These are phyloP conservation scores for Dichetophora obliterata DNA, from an alignment of 2,888 invertebrate genomes.

Conservation along the genomic window DNA sequence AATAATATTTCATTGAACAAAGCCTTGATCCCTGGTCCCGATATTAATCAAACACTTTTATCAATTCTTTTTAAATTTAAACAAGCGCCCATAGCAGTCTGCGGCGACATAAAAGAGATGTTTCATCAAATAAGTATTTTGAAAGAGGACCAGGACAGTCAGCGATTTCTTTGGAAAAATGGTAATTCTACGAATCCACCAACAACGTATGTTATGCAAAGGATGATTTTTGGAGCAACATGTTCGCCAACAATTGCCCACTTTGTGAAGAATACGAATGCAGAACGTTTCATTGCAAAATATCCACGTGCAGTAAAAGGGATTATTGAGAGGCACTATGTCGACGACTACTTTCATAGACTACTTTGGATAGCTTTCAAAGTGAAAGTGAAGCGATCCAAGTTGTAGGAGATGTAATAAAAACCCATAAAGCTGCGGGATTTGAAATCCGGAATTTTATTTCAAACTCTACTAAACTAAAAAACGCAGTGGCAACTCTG, in stretches of 20 bases:
- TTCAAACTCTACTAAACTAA: too few relatives aligned
- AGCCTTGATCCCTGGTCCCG: background rate
- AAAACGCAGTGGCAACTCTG: too few relatives aligned
- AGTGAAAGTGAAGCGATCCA: constrained; percentile 17
- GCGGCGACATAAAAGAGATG: background rate
- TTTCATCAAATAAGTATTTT: constrained; percentile 15
- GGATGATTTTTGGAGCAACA: constrained; percentile 42
- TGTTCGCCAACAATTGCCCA: constrained; percentile 46
- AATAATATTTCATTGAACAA: constrained; percentile 26
- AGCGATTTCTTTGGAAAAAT: constrained; percentile 41
- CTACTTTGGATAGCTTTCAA: constrained; percentile 35
- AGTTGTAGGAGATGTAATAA: constrained; percentile 14
- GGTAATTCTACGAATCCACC: constrained; percentile 14
- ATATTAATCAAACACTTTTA: constrained; percentile 26
- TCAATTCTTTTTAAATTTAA: constrained; percentile 38
- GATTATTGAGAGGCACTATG: constrained; percentile 41
- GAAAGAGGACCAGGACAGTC: constrained; percentile 39
- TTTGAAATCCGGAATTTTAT: too few relatives aligned
- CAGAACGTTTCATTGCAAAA: constrained; percentile 40
- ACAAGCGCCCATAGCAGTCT: constrained; percentile 35
- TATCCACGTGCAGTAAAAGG: constrained; percentile 48
- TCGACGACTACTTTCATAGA: constrained; percentile 39
- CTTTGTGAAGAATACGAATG: constrained; percentile 54
- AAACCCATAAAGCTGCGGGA: constrained; percentile 10
- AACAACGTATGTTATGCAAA: constrained; percentile 38